These are phyloP conservation scores for Lamprotornis superbus DNA, from an alignment of 2,113 vertebrate species.

Conservation along the genomic window DNA sequence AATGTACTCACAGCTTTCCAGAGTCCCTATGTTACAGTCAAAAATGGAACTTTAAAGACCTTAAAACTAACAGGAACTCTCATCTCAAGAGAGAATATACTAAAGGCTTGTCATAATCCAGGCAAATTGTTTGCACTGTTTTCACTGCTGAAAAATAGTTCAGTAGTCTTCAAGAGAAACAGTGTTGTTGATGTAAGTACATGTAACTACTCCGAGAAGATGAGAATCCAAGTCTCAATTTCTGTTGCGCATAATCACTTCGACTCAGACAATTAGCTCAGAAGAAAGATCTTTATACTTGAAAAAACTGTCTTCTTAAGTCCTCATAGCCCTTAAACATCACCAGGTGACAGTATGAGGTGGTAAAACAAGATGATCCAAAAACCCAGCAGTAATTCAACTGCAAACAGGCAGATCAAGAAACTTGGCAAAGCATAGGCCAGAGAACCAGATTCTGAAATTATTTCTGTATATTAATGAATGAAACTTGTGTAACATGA, in stretches of 20 bases:
- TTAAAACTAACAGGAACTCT: neutral
- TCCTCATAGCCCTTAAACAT: neutral
- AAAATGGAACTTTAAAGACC: neutral
- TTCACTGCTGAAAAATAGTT: neutral
- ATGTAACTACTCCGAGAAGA: neutral
- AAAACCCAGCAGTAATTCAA: constrained; percentile 3
- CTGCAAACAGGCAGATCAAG: neutral
- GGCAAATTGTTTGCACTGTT: neutral
- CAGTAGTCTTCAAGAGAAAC: neutral
- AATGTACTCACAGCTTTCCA: neutral
- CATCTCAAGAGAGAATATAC: neutral
- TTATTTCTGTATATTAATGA: neutral
- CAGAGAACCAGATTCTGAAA: neutral
- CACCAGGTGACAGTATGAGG: neutral
- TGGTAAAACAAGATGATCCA: neutral
- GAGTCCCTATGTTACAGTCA: neutral
- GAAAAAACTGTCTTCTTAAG: neutral
- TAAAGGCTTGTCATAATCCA: neutral
- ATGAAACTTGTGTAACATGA: neutral
- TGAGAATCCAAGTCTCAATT: neutral
- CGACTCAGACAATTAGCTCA: neutral
- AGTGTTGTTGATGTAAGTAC: neutral
- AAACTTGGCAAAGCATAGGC: neutral
- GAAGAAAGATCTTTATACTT: neutral
- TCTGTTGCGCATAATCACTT: neutral